Evolutionary conservation across 2,888 invertebrate species (phyloP).

Genomic region (Mesoligia furuncula): DNA sequence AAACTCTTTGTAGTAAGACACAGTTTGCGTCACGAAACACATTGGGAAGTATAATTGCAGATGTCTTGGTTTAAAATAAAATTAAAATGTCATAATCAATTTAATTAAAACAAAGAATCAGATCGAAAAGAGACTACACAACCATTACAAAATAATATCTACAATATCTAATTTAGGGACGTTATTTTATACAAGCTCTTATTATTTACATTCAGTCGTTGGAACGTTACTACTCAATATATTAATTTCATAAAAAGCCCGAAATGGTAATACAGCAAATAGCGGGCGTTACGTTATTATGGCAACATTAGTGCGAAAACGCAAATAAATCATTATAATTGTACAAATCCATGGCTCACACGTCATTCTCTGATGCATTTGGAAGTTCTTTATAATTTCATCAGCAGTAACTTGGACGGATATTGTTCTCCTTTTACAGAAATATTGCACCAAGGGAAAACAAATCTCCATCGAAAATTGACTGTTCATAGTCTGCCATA

Average conservation of each 20-base stretch:
- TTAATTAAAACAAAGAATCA: slow-evolving; percentile 73
- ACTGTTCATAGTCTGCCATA: slow-evolving; percentile 54
- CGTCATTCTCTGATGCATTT: slow-evolving; percentile 51
- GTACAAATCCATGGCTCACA: slow-evolving; percentile 80
- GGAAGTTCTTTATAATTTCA: slow-evolving; percentile 54
- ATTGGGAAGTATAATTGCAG: slow-evolving; percentile 70
- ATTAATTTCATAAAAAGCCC: slow-evolving; percentile 66
- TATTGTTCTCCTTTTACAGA: slow-evolving; percentile 51
- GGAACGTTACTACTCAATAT: slow-evolving; percentile 67
- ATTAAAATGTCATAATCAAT: slow-evolving; percentile 54
- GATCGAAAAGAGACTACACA: slow-evolving; percentile 80
- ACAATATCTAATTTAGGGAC: slow-evolving; percentile 71
- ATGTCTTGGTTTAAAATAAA: slow-evolving; percentile 61
- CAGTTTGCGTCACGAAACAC: slow-evolving; percentile 78
- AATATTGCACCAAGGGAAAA: slow-evolving; percentile 61
- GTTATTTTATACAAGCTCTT: slow-evolving; percentile 76
- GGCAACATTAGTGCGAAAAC: slow-evolving; percentile 82
- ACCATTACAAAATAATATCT: slow-evolving; percentile 75
- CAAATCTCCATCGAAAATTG: slow-evolving; percentile 50
- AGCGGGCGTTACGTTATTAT: slow-evolving; percentile 80
- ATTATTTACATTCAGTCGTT: slow-evolving; percentile 83
- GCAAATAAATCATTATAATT: slow-evolving; percentile 75
- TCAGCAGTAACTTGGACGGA: slow-evolving; percentile 35
- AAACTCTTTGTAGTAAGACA: slow-evolving; percentile 67
- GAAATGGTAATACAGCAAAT: slow-evolving; percentile 60